Evolutionary conservation across 2,113 vertebrate species (phyloP), one percentile per base, ranked within the genome.

Genomic region (Myxocyprinus asiaticus): DNA sequence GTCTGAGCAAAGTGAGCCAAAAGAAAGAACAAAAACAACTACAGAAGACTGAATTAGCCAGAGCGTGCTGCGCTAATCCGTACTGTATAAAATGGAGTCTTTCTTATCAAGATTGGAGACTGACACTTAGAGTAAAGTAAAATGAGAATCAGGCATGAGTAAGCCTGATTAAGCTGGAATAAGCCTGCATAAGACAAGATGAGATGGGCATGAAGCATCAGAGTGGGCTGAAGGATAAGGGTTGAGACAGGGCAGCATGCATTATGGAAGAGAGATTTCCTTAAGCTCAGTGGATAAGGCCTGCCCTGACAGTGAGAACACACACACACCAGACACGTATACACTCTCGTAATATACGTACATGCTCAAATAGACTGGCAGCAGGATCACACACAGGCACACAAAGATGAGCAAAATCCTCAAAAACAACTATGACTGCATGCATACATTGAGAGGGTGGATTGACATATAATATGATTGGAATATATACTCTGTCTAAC

Each of bases 161-260:
- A 88, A 80, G 86, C 89, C 88, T 90, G 90, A 92, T 92, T 93
- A 91, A 92, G 91, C 87, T 83, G 77, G 88, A 89, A 88, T 91
- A 91, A 92, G 89, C 88, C 85, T 2, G 85, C 79, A 67, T 89
- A 86, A 91, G 85, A 87, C n/a, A 80, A 86, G 80, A 89, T 87
- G 90, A 89, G 88, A 80, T 88, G 90, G 89, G 90, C 88, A 62
- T 66, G 71, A 74, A 76, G 71, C 78, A 64, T 80, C 80, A 63
- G 76, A 81, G 65, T 62, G 67, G 88, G 89, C 88, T 80, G 88
- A 85, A 81, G 90, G 89, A 92, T 90, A 86, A 89, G 86, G 87
- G 86, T 84, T 82, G 79, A 90, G 87, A 87, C 90, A 83, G 85
- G 67, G 78, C 82, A 76, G 59, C 88, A 93, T 92, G 87, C 90